Evolutionary conservation across 92 coral and sea anemone species (phyloP).

Genomic region (Epizoanthus scotinus): DNA sequence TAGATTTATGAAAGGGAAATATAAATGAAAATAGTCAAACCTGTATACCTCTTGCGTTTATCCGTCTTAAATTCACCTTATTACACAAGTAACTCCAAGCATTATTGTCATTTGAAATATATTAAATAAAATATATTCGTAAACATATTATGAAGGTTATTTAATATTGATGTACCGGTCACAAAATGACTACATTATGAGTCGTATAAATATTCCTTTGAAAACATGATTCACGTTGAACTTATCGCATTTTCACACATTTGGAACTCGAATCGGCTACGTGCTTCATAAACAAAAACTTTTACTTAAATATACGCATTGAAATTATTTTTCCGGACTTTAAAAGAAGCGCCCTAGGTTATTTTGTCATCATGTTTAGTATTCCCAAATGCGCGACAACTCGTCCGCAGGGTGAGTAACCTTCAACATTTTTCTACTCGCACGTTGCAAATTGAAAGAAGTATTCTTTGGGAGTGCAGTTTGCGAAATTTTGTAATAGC

Average conservation of each 20-base stretch:
- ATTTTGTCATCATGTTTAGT: background rate
- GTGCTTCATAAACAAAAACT: no score
- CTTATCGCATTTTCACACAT: no score
- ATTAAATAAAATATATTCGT: no score
- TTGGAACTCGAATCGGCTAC: no score
- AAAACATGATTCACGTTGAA: no score
- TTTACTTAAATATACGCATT: background rate
- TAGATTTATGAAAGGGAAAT: background rate
- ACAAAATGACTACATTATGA: background rate
- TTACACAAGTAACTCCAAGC: background rate
- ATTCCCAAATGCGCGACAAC: no score
- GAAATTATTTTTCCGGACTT: background rate
- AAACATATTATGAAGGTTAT: background rate
- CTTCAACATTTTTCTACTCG: background rate
- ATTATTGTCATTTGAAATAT: constrained; percentile 9
- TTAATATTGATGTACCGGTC: background rate
- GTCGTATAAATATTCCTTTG: no score
- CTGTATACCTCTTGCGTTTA: background rate
- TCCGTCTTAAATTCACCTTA: background rate
- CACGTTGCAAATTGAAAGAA: background rate
- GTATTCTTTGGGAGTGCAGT: no score
- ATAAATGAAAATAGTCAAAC: background rate
- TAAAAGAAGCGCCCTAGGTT: background rate
- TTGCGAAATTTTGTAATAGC: background rate
- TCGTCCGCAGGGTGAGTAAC: background rate